Evolutionary conservation across 1,140 invertebrate species (phyloP).

Genomic region (Brachionus calyciflorus): DNA sequence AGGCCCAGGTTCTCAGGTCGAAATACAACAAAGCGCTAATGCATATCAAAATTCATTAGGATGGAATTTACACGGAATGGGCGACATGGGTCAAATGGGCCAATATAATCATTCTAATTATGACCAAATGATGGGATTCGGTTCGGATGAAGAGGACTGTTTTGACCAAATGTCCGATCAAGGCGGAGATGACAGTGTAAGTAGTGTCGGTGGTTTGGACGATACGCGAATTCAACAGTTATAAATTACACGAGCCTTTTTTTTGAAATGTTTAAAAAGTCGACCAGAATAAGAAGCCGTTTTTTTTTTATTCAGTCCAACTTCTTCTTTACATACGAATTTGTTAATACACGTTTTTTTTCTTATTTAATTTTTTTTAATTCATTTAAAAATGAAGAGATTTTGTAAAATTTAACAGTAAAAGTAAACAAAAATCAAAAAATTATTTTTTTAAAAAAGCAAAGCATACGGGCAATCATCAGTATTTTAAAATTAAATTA

Average conservation of each 20-base stretch:
- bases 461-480: too few species aligned
- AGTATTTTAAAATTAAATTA: too few species aligned
- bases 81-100: not conserved
- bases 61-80: conserved; percentile 15
- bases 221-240: conserved; percentile 33
- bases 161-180: conserved; percentile 42
- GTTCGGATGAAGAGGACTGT: conserved; percentile 40
- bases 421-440: too few species aligned
- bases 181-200: conserved; percentile 38
- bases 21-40: conserved; percentile 38
- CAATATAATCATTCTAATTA: not conserved
- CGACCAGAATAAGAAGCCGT: not conserved
- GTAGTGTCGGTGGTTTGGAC: conserved; percentile 33
- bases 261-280: not conserved
- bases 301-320: not conserved
- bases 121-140: conserved; percentile 27
- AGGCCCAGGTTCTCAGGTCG: conserved; percentile 12
- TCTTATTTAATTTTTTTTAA: not conserved
- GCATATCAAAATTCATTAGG: conserved; percentile 18
- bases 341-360: not conserved
- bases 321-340: conserved; percentile 10
- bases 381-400: too few species aligned
- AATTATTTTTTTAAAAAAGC: too few species aligned
- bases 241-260: not conserved
- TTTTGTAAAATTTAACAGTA: too few species aligned